Evolutionary conservation across 2,113 vertebrate species (phyloP), one percentile per base, ranked within the genome.

Genomic region (Pelmatolapia mariae): DNA sequence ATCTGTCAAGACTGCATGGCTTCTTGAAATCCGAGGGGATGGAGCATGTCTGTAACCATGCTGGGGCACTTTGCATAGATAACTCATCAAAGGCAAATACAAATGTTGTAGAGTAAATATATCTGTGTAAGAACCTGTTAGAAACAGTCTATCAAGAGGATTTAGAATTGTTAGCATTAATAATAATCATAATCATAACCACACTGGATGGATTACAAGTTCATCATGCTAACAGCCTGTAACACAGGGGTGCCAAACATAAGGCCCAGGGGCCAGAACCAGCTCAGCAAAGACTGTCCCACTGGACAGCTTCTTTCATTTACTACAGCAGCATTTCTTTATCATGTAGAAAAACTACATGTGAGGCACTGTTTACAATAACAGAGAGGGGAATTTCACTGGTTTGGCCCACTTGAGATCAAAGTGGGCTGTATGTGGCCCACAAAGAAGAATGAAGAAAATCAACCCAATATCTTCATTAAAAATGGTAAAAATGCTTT

Each of bases 11-110:
- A 50, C 56, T 43, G 53, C 31, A 52, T 5, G 31, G 76, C 26
- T 86, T 61, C 80, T 81, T 91, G 92, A 94, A 90, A 91, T 85
- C 24, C 36, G 52, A 92, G 85, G 81, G 78, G 40, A 52, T 10
- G 16, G 78, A 66, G 33, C 24, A 6, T 4, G 85, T 38, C 66
- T 71, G 79, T 38, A 53, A 76, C 53, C 24, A 16, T 63, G 59
- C 40, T 31, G 26, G 50, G 22, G 50, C 40, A 50, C 85, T 81
- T 84, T 47, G 85, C 38, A 82, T 31, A 36, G 36, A 63, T 45
- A 78, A 31, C 73, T 85, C 38, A 82, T 71, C 4, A 31, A 43
- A 54, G 38, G 15, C 38, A 66, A 59, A 66, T 16, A 38, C 61
- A 78, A 52, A 10, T 50, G 26, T 59, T 80, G 57, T 5, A 38